These are phyloP conservation scores for Leptinotarsa undecemlineata DNA, from an alignment of 1,140 invertebrate genomes.

Conservation along the genomic window DNA sequence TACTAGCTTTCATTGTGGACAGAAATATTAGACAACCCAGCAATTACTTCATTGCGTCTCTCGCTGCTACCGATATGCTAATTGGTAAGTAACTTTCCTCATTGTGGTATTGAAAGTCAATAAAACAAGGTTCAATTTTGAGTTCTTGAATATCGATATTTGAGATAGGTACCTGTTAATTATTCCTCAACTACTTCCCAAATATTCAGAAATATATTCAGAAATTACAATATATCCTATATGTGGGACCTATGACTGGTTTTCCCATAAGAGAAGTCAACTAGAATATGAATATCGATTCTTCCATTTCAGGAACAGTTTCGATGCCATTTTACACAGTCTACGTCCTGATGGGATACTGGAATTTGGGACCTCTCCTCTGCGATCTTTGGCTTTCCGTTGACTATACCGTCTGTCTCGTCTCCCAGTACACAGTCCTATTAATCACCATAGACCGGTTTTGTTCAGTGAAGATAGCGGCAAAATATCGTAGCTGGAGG, in stretches of 20 bases:
- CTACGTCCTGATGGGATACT: constrained; percentile 94
- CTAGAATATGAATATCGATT: background rate
- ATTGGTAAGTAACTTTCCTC: constrained; percentile 72
- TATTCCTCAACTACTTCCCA: too few relatives aligned
- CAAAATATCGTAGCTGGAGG: constrained; percentile 94
- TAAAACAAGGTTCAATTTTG: too few relatives aligned
- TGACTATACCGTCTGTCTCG: constrained; percentile 98
- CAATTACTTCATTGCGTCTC: constrained; percentile 98
- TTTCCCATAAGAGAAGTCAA: too few relatives aligned
- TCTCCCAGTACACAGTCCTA: constrained; percentile 98
- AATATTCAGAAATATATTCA: background rate
- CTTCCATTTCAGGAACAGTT: constrained; percentile 72
- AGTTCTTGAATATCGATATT: too few relatives aligned
- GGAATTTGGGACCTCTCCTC: constrained; percentile 93
- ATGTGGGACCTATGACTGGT: too few relatives aligned
- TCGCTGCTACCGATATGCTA: constrained; percentile 96
- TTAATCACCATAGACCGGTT: constrained; percentile 98
- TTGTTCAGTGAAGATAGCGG: constrained; percentile 98
- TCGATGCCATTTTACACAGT: constrained; percentile 96
- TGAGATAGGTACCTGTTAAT: too few relatives aligned
- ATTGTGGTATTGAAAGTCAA: too few relatives aligned
- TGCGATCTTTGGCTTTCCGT: constrained; percentile 99
- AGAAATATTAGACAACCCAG: constrained; percentile 96
- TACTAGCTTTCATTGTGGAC: constrained; percentile 96
- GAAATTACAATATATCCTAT: background rate